Percentiles rank a stretch among this genome's conserved stretches.
phyloP scores from a whole-genome alignment of 1,140 invertebrate genomes.

The Sinonovacula constricta region DNA sequence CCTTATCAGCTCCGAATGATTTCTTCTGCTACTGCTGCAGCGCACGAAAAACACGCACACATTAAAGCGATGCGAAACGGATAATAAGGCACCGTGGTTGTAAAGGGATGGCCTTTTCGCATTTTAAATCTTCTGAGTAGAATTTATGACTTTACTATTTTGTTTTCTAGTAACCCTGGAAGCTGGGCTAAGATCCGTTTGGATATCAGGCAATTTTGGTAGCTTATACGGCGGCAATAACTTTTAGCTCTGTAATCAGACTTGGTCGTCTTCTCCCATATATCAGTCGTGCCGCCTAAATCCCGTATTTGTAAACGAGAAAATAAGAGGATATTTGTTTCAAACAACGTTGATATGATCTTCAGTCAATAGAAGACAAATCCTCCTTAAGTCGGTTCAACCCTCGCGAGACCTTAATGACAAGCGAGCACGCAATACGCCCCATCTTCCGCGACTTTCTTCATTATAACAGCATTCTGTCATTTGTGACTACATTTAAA shows the following conservation, averaged over 20 bases:
- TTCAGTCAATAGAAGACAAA: slow-evolving; percentile 28
- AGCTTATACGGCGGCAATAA: slow-evolving; percentile 7
- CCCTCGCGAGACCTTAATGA: slow-evolving; percentile 40
- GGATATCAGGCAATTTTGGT: not conserved
- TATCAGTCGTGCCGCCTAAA: not conserved
- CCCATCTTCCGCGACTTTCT: slow-evolving; percentile 16
- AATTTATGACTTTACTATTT: not conserved
- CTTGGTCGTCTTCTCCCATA: slow-evolving; percentile 24
- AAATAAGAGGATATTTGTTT: slow-evolving; percentile 53
- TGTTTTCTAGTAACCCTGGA: not conserved
- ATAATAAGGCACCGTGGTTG: no score
- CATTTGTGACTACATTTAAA: slow-evolving; percentile 35
- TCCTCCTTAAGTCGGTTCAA: slow-evolving; percentile 48
- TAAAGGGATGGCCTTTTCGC: no score
- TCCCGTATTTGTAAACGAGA: slow-evolving; percentile 41
- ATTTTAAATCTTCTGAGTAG: not conserved
- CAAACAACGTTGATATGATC: slow-evolving; percentile 36
- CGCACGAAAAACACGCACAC: no score
- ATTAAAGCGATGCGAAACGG: no score
- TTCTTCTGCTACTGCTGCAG: no score
- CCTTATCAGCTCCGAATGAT: no score
- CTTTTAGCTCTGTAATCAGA: slow-evolving; percentile 45
- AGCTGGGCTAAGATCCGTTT: not conserved
- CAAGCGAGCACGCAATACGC: slow-evolving; percentile 38
- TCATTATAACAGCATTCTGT: slow-evolving; percentile 49